These are phyloP conservation scores for Drosophila punjabiensis DNA, from an alignment of 1,140 invertebrate genomes.

Conservation along the genomic window DNA sequence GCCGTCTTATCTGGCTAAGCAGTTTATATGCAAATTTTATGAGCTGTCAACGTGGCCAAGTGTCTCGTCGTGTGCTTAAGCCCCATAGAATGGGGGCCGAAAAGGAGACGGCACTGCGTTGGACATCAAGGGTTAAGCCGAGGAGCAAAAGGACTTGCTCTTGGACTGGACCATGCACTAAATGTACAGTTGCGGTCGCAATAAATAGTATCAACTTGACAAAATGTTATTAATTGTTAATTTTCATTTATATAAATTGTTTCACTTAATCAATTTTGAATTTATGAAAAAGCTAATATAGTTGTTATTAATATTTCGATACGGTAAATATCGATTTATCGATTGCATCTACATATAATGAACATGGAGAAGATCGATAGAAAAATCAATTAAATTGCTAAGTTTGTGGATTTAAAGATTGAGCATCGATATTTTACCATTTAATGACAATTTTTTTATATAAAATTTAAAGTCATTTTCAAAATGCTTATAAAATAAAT, in stretches of 20 bases:
- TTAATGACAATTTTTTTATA: too few relatives aligned
- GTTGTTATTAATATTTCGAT: not conserved
- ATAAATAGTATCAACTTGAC: not conserved
- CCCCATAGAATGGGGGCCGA: conserved; percentile 16
- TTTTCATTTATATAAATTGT: not conserved
- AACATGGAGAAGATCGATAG: not conserved
- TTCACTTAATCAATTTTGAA: too few relatives aligned
- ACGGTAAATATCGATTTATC: not conserved
- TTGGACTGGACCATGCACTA: conserved; percentile 23
- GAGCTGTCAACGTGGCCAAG: conserved; percentile 64
- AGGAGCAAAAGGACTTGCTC: conserved; percentile 24
- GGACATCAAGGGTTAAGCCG: conserved; percentile 44
- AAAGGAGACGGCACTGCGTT: conserved; percentile 9
- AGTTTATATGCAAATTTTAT: conserved; percentile 69
- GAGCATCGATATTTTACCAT: too few relatives aligned
- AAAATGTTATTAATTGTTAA: not conserved
- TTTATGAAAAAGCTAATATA: not conserved
- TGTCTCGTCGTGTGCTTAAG: conserved; percentile 48
- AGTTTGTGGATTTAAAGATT: too few relatives aligned
- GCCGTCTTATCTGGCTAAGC: conserved; percentile 41
- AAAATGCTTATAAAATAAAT: too few relatives aligned
- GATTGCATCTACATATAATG: not conserved
- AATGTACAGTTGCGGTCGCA: not conserved
- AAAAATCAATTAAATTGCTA: too few relatives aligned
- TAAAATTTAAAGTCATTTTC: too few relatives aligned